Evolutionary conservation across 2,113 vertebrate genomes (phyloP).

Genomic region (Romanogobio albipinnatus): DNA sequence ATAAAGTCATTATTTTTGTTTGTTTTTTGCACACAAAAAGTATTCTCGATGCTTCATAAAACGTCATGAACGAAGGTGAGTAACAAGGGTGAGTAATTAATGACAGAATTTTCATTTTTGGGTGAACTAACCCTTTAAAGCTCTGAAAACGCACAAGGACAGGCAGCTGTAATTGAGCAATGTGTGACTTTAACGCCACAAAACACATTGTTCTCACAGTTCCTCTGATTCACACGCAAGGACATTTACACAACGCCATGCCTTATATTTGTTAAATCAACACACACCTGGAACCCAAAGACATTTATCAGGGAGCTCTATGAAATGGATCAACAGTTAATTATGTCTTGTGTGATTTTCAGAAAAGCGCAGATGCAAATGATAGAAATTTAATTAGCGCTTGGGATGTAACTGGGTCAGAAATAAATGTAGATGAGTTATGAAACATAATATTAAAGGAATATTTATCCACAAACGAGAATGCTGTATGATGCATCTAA

Average conservation of each 20-base stretch:
- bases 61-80: no score
- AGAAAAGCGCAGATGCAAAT: not conserved
- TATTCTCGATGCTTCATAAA: no score
- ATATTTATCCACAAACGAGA: not conserved
- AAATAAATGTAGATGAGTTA: constrained; percentile 7
- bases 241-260: not conserved
- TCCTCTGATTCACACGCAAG: not conserved
- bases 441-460: not conserved
- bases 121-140: not conserved
- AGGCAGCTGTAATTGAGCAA: not conserved
- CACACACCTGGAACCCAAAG: not conserved
- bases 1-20: no score
- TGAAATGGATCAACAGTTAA: not conserved
- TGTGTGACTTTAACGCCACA: not conserved
- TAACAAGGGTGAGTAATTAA: no score
- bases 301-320: not conserved
- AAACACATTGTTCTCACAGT: not conserved
- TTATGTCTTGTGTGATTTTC: not conserved
- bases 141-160: not conserved
- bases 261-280: not conserved
- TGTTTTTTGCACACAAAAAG: no score
- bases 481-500: not conserved
- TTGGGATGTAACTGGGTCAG: not conserved
- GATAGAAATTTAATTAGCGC: not conserved
- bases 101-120: no score